phyloP scores from a whole-genome alignment of 1,140 invertebrate species.

The Drosophila equinoxialis region DNA sequence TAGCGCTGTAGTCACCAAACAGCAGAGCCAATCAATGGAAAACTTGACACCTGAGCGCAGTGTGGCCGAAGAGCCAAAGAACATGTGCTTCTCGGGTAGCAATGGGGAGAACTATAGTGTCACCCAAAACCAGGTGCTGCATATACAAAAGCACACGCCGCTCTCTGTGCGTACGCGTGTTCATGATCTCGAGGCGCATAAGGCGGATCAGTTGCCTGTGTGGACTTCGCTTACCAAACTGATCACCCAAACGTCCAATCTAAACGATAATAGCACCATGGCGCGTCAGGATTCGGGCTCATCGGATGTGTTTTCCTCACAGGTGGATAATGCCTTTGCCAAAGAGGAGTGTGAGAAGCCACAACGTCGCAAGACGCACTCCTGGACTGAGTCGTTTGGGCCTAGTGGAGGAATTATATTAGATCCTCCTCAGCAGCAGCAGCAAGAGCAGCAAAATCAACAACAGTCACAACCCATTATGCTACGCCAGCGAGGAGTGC shows the following conservation, averaged over 20 bases:
- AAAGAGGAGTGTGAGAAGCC: slow-evolving; percentile 84
- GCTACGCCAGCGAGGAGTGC: slow-evolving; percentile 50
- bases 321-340: slow-evolving; percentile 89
- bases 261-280: slow-evolving; percentile 30
- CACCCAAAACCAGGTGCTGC: slow-evolving; percentile 93
- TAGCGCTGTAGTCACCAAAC: slow-evolving; percentile 79
- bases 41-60: slow-evolving; percentile 85
- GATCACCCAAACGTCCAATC: slow-evolving; percentile 72
- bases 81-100: slow-evolving; percentile 91
- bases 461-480: slow-evolving; percentile 39
- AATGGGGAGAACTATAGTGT: slow-evolving; percentile 94
- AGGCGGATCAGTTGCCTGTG: slow-evolving; percentile 77
- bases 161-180: slow-evolving; percentile 75
- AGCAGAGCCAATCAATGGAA: slow-evolving; percentile 85
- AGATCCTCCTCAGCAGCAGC: slow-evolving; percentile 64
- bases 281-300: slow-evolving; percentile 49
- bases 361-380: slow-evolving; percentile 76
- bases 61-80: slow-evolving; percentile 85
- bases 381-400: slow-evolving; percentile 73
- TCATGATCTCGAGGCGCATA: slow-evolving; percentile 76
- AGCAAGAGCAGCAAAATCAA: background rate
- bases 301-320: slow-evolving; percentile 88
- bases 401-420: slow-evolving; percentile 84
- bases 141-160: slow-evolving; percentile 86
- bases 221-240: slow-evolving; percentile 84